Evolutionary conservation across 1,140 invertebrate genomes (phyloP).

Genomic region (Sinonovacula constricta): DNA sequence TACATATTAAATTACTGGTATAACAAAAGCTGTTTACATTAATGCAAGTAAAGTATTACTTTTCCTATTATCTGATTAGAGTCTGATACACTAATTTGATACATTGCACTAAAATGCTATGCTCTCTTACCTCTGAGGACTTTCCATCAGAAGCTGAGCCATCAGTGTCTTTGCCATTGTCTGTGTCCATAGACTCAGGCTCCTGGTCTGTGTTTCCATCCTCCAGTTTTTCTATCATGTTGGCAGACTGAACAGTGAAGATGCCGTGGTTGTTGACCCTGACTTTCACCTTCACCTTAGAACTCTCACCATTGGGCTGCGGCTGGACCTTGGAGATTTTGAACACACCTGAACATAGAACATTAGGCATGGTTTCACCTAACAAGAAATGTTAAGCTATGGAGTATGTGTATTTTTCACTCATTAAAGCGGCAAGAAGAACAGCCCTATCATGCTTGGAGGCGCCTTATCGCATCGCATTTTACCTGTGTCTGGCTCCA

Average conservation of each 20-base stretch:
- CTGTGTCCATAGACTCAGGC: constrained; percentile 74
- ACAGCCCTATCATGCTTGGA: no score
- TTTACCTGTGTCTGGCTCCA: no score
- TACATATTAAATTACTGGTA: no score
- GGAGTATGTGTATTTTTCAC: no score
- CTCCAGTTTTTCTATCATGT: constrained; percentile 87
- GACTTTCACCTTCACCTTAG: constrained; percentile 97
- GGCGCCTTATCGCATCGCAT: no score
- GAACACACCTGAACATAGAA: constrained; percentile 91
- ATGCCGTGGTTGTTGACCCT: constrained; percentile 95
- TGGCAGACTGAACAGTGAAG: constrained; percentile 90
- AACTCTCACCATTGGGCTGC: constrained; percentile 90
- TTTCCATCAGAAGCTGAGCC: constrained; percentile 26
- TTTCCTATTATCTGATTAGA: no score
- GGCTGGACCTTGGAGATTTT: constrained; percentile 90
- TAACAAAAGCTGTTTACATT: no score
- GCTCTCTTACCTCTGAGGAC: constrained; percentile 34
- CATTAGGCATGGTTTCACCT: no score
- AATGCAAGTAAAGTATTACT: no score
- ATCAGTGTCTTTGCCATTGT: constrained; percentile 32
- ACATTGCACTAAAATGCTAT: constrained; percentile 6
- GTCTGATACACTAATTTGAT: no score
- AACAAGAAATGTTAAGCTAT: no score
- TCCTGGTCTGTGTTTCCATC: constrained; percentile 63
- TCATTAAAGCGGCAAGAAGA: no score